Evolutionary conservation across 2,113 vertebrate genomes (phyloP), one percentile per base, ranked within the genome.

Genomic region (Mus spicilegus): DNA sequence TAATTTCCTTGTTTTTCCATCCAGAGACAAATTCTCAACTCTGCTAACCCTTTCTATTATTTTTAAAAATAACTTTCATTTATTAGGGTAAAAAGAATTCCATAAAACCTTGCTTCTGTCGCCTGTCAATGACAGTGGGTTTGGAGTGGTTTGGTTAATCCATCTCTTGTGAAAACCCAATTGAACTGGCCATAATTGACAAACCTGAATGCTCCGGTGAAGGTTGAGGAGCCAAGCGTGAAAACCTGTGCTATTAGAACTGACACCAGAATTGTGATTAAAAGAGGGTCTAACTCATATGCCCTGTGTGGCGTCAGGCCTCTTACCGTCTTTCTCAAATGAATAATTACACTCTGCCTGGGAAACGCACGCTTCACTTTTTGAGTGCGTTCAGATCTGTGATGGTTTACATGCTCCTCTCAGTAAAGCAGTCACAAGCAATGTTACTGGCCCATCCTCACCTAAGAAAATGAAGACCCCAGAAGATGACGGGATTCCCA

Each of bases 91-190:
- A 89, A 82, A 61, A 61, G 54, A 61, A 11, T 87, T 75, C 13
- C 26, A 51, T 28, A 28, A 88, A 92, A 49, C 51, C 46, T 82
- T 82, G 80, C 76, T 95, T 93, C 76, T 6, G 5, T 36, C 81
- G 33, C 87, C 46, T 87, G 11, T 70, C 39, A 87, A 72, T 1
- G 5, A n/a, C 13, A 51, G 70, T 20, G 58, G 70, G n/a, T 17
- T 81, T 2, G 6, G 80, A 81, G 58, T 6, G 1, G n/a, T 87
- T 84, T n/a, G n/a, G 51, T 85, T 90, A 87, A 90, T 86, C 90
- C 33, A 4, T n/a, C 33, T 84, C 63, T 94, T 28, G 33, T 90
- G 85, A 63, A 97, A 97, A 82, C 67, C 4, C 56, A 93, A 75
- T 67, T 20, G 28, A 0, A 0, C 24, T 0, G 11, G 84, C 76